These are phyloP conservation scores for Blera fallax DNA, from an alignment of 2,888 invertebrate genomes.

Conservation along the genomic window DNA sequence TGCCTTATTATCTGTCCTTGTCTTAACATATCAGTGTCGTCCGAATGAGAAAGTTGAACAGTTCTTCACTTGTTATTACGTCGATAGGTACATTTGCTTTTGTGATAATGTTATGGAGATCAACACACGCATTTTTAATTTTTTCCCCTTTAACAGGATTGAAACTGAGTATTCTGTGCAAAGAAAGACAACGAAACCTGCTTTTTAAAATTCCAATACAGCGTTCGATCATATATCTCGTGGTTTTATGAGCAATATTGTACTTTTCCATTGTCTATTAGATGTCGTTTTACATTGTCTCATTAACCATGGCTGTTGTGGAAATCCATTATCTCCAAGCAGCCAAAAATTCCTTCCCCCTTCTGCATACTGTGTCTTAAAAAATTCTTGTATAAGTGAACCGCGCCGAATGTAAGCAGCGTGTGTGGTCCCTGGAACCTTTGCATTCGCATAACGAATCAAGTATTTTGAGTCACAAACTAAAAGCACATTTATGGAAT, in stretches of 20 bases:
- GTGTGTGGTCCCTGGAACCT: too few relatives aligned
- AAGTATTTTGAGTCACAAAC: too few relatives aligned
- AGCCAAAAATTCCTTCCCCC: too few relatives aligned
- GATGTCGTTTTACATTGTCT: not conserved
- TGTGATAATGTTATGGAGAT: not conserved
- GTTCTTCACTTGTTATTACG: not conserved
- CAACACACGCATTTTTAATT: not conserved
- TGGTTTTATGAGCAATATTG: not conserved
- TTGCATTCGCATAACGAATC: too few relatives aligned
- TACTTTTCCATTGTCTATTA: not conserved
- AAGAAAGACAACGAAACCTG: not conserved
- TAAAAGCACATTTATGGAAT: too few relatives aligned
- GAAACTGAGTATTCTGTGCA: not conserved
- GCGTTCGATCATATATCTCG: not conserved
- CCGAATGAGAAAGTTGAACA: not conserved
- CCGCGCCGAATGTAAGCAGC: too few relatives aligned
- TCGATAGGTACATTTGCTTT: not conserved
- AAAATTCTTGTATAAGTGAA: too few relatives aligned
- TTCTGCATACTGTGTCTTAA: too few relatives aligned
- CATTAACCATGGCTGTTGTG: slow-evolving; percentile 1
- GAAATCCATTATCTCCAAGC: not conserved
- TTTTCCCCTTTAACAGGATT: not conserved
- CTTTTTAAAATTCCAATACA: not conserved
- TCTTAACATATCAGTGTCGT: not conserved
- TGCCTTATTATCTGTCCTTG: not conserved